Evolutionary conservation across 2,113 vertebrate species (phyloP).

Genomic region (Barnardius zonarius): DNA sequence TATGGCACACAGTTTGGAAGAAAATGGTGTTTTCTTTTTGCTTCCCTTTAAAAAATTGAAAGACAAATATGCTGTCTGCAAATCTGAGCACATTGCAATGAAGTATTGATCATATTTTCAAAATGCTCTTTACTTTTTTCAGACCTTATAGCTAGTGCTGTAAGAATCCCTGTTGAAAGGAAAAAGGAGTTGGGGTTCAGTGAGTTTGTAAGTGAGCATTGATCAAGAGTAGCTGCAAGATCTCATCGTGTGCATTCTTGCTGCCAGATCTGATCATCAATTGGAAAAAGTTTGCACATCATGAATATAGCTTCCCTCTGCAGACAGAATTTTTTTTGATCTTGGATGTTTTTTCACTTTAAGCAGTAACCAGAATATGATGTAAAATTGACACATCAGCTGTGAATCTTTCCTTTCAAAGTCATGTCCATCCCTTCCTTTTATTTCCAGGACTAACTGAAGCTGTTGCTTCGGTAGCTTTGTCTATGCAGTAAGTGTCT

Average conservation of each 20-base stretch:
- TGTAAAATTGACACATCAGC: not conserved
- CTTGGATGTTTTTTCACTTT: not conserved
- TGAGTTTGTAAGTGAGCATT: not conserved
- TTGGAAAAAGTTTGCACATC: not conserved
- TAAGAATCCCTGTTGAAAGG: not conserved
- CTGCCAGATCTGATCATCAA: conserved; percentile 11
- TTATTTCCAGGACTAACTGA: not conserved
- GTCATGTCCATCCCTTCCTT: not conserved
- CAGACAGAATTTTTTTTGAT: not conserved
- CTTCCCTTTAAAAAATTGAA: not conserved
- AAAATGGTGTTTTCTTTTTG: not conserved
- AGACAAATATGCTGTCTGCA: not conserved
- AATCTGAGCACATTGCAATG: not conserved
- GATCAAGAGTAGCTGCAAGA: not conserved
- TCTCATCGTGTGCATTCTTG: not conserved
- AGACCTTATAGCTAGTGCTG: not conserved
- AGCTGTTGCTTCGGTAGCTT: conserved; percentile 40
- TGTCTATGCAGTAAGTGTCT: conserved; percentile 47
- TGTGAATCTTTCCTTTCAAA: not conserved
- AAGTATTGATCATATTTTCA: not conserved
- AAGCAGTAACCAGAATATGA: not conserved
- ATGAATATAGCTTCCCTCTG: not conserved
- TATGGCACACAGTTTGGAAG: not conserved
- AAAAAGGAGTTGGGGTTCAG: not conserved
- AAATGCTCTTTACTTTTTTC: not conserved